Conservation (phyloP, 1,140 invertebrate genomes). For the Latrodectus geometricus region DNA sequence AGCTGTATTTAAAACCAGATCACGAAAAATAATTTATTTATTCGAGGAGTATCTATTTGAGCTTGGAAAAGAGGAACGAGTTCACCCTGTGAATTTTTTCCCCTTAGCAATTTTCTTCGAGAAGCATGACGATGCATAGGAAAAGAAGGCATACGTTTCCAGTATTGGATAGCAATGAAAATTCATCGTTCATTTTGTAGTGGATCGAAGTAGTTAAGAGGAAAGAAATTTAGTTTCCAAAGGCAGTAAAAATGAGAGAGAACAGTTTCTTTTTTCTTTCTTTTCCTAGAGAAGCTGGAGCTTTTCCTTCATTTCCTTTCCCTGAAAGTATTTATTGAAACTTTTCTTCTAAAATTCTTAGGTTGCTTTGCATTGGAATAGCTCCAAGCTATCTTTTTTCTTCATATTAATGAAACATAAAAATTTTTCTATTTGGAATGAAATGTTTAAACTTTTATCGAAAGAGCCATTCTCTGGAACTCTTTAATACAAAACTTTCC, state of each 20-base stretch:
- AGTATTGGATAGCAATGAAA: no score
- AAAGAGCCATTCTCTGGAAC: no score
- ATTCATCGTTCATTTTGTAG: not conserved
- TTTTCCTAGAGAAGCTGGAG: not conserved
- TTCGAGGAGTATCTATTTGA: not conserved
- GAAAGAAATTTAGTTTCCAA: not conserved
- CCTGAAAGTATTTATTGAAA: not conserved
- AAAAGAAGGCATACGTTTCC: no score
- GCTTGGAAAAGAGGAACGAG: not conserved
- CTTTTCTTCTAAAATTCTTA: not conserved
- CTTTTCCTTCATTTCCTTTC: not conserved
- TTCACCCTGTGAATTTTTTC: not conserved
- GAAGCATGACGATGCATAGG: no score
- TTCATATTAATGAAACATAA: not conserved
- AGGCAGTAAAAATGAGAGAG: not conserved
- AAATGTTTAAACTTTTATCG: not conserved
- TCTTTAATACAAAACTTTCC: no score
- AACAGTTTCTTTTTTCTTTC: not conserved
- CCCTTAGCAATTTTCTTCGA: no score
- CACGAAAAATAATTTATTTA: constrained; percentile 50
- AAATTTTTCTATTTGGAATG: not conserved
- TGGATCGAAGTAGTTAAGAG: not conserved
- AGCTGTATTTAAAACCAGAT: constrained; percentile 48
- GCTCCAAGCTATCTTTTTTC: not conserved
- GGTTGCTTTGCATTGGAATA: not conserved